Base-by-base conservation (phyloP, 2,888 invertebrate genomes). In the Scaptomyza tumidula region DNA sequence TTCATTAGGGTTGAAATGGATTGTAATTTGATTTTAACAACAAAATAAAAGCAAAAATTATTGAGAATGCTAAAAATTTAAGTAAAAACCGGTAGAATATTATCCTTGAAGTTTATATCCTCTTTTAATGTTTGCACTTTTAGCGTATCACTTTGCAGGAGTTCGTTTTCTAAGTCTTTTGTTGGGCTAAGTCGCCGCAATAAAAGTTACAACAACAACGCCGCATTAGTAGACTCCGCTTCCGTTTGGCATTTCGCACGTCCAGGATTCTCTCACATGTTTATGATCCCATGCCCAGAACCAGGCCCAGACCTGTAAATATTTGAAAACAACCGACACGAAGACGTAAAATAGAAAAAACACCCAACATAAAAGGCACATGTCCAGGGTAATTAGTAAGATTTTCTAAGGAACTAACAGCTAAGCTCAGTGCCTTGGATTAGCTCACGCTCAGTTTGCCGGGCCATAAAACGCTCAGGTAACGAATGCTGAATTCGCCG, bases 231-330 rank as follows among this genome's bases (percentile, higher is more conserved):
- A 75, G 58, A 68, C 52, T 54, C 53, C 45, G 79, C 82, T 79
- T 79, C 79, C 78, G 79, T 65, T 79, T 78, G 62, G 44, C 68
- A 65, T 81, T 81, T 81, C 78, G 75, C 78, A 81, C 75, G 55
- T 80, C 31, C 46, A 72, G 50, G 52, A 72, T 54, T 49, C 52
- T 67, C 45, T 24, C 69, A 55, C 48, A 31, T 13, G 16, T 54
- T 65, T 71, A 70, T 64, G 57, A n/a, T 16, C 31, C 13, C 41
- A 44, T 13, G 33, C 33, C 37, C 33, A 19, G 39, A 33, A 69
- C 71, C 46, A 13, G 41, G 29, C 64, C 55, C 54, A 14, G 52
- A 16, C 48, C 6, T 13, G 64, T 77, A 75, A 78, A 79, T 70
- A 80, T 78, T 74, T 74, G 69, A 57, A 50, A 64, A 69, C 66